Evolutionary conservation across 2,888 invertebrate genomes (phyloP), one percentile per base, ranked within the genome.

Genomic region (Automeris io): DNA sequence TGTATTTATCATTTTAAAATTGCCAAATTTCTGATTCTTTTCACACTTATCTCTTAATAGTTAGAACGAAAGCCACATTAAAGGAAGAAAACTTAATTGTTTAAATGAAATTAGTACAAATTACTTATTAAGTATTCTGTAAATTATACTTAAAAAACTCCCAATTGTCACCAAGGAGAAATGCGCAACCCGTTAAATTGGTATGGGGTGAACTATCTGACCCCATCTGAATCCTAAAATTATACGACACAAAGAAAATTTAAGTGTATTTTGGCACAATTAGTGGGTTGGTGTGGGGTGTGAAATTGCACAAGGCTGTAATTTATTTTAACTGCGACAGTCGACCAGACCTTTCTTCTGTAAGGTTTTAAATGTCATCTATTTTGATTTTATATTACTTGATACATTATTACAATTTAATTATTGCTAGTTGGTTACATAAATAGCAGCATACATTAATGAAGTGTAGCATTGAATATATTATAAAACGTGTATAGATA

Each of bases 181-280:
- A 57, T 56, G 57, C 54, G 61, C 61, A 68, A 69, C 65, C 70
- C 70, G 63, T 74, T 76, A 75, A 70, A 78, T 78, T 72, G 61
- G 70, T 55, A 64, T 63, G 58, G 77, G 78, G 75, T 68, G 61
- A 57, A 57, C 63, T 52, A 48, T 53, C 59, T 70, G 73, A 70
- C 77, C 78, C 79, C 69, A 70, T 69, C 70, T 8, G 59, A 64
- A 69, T 55, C 63, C 76, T 76, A 73, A 77, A 80, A 77, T 80
- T 79, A 76, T 73, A 65, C 70, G 75, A 72, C 74, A 76, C 79
- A 78, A 80, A 80, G 80, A 79, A 77, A 80, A 77, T 79, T 74
- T 76, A 72, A 78, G 75, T 75, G 76, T 78, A 79, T 80, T 80
- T 79, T 74, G 75, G 80, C 74, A 64, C 77, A 79, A 80, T 80